Conservation (phyloP, 2,113 vertebrate genomes). For the Arizona elegans region DNA sequence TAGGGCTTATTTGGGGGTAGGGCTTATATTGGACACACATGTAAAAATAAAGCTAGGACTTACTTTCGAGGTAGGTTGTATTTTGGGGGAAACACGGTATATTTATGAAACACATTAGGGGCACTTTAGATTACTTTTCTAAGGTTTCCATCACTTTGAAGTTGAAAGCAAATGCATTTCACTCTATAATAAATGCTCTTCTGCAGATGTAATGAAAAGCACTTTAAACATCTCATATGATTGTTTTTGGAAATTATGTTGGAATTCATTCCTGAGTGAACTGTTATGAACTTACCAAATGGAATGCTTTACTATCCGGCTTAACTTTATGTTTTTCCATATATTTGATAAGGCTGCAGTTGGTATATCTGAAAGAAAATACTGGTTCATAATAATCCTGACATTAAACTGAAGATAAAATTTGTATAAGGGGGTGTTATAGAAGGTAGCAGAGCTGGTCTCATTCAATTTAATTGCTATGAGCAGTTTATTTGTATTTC, state of each 20-base stretch:
- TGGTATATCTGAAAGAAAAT: conserved; percentile 87
- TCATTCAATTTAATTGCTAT: not conserved
- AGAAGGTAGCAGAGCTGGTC: not conserved
- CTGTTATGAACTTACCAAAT: conserved; percentile 84
- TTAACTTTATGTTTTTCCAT: conserved; percentile 99
- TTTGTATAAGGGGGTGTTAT: accelerated
- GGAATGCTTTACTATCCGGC: conserved; percentile 99
- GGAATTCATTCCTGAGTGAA: conserved; percentile 1
- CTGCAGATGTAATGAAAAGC: not conserved
- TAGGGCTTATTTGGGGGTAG: no score
- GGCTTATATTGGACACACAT: no score
- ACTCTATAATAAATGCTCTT: not conserved
- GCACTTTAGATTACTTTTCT: not conserved
- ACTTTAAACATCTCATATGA: not conserved
- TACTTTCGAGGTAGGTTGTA: no score
- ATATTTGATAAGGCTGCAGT: conserved; percentile 99
- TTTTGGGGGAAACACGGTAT: no score
- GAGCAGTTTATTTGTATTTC: not conserved
- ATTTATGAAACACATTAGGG: not conserved
- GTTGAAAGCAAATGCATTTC: not conserved
- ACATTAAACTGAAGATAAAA: conserved; percentile 6
- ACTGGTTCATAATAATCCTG: not conserved
- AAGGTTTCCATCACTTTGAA: not conserved
- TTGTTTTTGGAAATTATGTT: not conserved
- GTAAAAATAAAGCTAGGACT: no score